phyloP scores from a whole-genome alignment of 2,888 invertebrate genomes.

The Acanthosepion lycidas region DNA sequence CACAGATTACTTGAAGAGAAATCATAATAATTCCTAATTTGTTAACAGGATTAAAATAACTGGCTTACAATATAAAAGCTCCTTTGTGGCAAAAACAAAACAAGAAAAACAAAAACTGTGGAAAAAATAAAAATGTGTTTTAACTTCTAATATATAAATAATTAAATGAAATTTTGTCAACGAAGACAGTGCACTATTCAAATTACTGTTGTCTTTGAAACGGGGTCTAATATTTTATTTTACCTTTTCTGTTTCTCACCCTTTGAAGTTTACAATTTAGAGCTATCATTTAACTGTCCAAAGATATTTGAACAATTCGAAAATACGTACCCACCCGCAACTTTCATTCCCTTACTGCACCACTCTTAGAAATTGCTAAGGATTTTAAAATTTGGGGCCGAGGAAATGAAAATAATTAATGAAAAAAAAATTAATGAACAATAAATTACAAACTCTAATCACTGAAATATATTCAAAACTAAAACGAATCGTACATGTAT shows the following conservation, averaged over 20 bases:
- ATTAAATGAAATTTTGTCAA: neutral
- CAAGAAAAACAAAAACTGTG: neutral
- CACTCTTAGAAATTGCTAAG: neutral
- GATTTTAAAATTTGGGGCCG: neutral
- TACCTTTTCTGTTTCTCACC: neutral
- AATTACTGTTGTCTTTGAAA: constrained; percentile 6
- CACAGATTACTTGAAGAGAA: neutral
- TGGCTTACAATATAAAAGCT: neutral
- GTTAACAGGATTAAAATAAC: neutral
- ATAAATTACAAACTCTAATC: neutral
- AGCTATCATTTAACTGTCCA: neutral
- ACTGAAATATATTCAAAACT: neutral
- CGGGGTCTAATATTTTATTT: neutral
- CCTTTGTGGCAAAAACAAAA: neutral
- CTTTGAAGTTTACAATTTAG: neutral
- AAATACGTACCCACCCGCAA: neutral
- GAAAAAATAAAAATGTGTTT: neutral
- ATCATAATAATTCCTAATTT: neutral
- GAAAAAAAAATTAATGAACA: neutral
- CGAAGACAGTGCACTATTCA: neutral
- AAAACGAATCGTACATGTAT: too few relatives aligned
- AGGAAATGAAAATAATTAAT: neutral
- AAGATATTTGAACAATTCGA: neutral
- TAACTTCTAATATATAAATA: neutral
- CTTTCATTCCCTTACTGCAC: neutral